A percentile compares a stretch with the other conserved stretches of the same genome.
phyloP scores from a whole-genome alignment of 2,113 vertebrate genomes.

The Pyrgilauda ruficollis region DNA sequence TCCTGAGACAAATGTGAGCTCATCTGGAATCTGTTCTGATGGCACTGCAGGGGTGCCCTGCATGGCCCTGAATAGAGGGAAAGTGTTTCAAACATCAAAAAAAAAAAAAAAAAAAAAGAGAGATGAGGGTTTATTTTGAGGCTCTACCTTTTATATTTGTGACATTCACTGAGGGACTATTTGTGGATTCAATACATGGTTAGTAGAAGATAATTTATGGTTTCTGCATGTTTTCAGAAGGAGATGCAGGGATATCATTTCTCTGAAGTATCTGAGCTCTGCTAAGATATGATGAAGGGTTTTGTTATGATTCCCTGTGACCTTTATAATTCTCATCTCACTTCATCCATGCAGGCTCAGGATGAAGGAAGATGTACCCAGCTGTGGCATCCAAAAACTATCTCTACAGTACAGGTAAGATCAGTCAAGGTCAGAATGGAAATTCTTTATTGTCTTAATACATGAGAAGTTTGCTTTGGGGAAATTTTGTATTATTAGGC shows the following conservation, averaged over 20 bases:
- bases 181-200: neutral
- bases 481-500: neutral
- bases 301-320: neutral
- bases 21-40: neutral
- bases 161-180: neutral
- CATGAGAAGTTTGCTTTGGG: neutral
- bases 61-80: neutral
- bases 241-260: neutral
- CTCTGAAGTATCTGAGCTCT: neutral
- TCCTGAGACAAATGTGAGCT: neutral
- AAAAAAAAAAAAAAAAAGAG: too few relatives aligned
- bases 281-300: neutral
- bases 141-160: neutral
- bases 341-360: neutral
- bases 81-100: neutral
- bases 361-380: neutral
- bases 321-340: neutral
- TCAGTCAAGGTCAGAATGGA: neutral
- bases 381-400: neutral
- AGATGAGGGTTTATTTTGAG: neutral
- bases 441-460: neutral
- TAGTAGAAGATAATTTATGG: neutral
- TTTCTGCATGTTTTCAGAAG: neutral
- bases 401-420: neutral
- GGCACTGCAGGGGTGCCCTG: neutral